These are phyloP conservation scores for Mythimna albipuncta DNA, from an alignment of 2,888 invertebrate species.

Conservation along the genomic window DNA sequence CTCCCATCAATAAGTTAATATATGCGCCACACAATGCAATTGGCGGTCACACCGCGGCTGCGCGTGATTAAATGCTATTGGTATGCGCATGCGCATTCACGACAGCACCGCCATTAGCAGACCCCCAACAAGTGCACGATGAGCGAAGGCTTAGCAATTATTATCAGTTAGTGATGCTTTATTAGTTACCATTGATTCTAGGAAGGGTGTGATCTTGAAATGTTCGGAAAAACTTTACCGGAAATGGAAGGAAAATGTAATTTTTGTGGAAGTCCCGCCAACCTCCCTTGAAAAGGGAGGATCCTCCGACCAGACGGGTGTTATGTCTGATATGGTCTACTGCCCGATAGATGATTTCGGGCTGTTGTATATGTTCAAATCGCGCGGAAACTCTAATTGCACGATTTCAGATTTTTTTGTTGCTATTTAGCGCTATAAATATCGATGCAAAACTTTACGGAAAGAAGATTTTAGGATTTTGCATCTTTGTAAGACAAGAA, in stretches of 20 bases:
- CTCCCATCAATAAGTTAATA: constrained; percentile 28
- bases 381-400: too few relatives aligned
- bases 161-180: constrained; percentile 21
- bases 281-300: too few relatives aligned
- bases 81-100: constrained; percentile 64
- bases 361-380: too few relatives aligned
- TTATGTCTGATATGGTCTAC: too few relatives aligned
- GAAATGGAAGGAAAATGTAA: not conserved
- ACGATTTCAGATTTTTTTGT: too few relatives aligned
- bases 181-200: constrained; percentile 15
- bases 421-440: too few relatives aligned
- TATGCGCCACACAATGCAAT: constrained; percentile 44
- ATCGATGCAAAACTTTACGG: too few relatives aligned
- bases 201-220: not conserved
- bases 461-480: too few relatives aligned
- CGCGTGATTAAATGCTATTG: constrained; percentile 62
- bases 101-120: constrained; percentile 53
- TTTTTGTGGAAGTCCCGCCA: too few relatives aligned
- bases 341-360: too few relatives aligned
- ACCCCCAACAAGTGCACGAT: constrained; percentile 58
- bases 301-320: too few relatives aligned
- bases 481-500: too few relatives aligned
- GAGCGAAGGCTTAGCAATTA: constrained; percentile 23
- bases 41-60: constrained; percentile 43
- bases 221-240: not conserved